Base-by-base conservation (phyloP, 2,797 vertebrate species). In the Tokudaia muenninki region DNA sequence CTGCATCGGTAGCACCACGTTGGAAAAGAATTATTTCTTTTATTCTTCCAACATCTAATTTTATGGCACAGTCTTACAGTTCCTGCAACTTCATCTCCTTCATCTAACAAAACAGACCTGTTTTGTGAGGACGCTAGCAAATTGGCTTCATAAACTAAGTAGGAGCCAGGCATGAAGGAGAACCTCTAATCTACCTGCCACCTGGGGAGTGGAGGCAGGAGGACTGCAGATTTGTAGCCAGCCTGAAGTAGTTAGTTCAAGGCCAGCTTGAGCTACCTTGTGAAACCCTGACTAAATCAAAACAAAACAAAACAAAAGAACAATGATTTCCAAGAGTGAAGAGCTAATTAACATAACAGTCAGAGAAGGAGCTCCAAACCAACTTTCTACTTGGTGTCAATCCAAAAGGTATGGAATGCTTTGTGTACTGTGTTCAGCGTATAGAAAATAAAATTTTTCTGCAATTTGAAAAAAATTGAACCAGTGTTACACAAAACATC, bases 391-490 rank as follows among this genome's bases (percentile, higher is more conserved):
- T 83, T 59, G 17, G 8, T 67, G 2, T 95, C 80, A 95, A 72
- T 19, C 44, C 61, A 95, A 94, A 92, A 90, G 47, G 50, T 41
- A 87, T 57, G 59, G 78, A 96, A 94, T 57, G 52, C 10, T 16
- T 88, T 93, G n/a, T 89, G 13, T 63, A 61, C 3, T 65, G 52
- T n/a, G 37, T 79, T 59, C 1, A 74, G 9, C 63, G 92, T 12
- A 26, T n/a, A 91, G 79, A 94, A 95, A 96, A 84, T 94, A 87
- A 24, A 74, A 87, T 94, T 77, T 95, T 89, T 95, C 89, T 96
- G 94, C 87, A 95, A 84, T 89, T 91, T 97, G 95, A 94, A 98
- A 93, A 98, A 91, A 84, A 84, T 3, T 83, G 14, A 93, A 80
- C 93, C 47, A 80, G 24, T 63, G n/a, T 92, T 92, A 84, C 10